Conservation (phyloP, 2,888 invertebrate genomes). For the Eretmocerus hayati region DNA sequence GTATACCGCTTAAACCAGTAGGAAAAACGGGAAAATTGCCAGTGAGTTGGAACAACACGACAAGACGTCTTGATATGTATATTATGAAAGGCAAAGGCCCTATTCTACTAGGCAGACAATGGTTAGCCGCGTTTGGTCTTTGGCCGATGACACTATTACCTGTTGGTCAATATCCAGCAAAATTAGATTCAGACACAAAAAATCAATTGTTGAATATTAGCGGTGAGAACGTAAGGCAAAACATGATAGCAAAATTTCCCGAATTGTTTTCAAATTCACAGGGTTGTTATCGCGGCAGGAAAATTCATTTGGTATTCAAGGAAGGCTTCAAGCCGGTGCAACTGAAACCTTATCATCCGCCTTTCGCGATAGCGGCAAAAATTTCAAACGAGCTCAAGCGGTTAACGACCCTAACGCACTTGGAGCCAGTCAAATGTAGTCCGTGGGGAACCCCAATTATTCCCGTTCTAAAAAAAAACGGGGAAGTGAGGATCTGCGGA, state of each 20-base stretch:
- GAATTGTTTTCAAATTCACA: constrained; percentile 10
- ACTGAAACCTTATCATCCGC: constrained; percentile 24
- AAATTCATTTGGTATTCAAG: constrained; percentile 24
- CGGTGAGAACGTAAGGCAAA: too few relatives aligned
- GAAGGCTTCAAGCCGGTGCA: constrained; percentile 20
- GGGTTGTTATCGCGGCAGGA: constrained; percentile 17
- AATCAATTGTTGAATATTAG: too few relatives aligned
- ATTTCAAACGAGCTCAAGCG: constrained; percentile 18
- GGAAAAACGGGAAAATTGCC: background rate
- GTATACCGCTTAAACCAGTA: background rate
- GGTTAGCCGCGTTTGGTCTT: background rate
- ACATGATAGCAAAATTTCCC: constrained; percentile 16
- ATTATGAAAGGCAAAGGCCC: background rate
- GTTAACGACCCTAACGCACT: constrained; percentile 23
- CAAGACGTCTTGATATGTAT: background rate
- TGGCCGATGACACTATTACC: background rate
- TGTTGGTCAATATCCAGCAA: background rate
- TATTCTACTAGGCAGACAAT: background rate
- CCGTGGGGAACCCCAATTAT: constrained; percentile 36
- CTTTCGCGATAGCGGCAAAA: constrained; percentile 21
- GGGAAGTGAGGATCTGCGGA: constrained; percentile 25
- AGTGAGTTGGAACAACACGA: background rate
- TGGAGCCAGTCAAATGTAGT: constrained; percentile 24
- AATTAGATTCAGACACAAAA: background rate
- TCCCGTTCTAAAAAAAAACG: constrained; percentile 28